Evolutionary conservation across 2,113 vertebrate genomes (phyloP).

Genomic region (Lamprotornis superbus): DNA sequence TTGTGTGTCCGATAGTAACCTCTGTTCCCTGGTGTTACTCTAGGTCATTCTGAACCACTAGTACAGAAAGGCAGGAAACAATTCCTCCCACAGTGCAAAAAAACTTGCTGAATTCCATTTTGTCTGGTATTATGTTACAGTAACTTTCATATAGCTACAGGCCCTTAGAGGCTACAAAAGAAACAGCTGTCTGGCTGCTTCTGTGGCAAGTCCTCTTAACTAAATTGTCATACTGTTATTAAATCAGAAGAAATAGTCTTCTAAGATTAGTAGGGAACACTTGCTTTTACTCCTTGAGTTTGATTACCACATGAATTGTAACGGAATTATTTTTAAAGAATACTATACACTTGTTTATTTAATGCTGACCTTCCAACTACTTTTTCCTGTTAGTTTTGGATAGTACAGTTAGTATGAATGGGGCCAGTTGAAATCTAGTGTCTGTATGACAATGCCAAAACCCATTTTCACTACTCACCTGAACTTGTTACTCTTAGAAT

Average conservation of each 20-base stretch:
- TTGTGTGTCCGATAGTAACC: conserved; percentile 88
- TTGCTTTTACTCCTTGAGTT: not conserved
- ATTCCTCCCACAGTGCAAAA: conserved; percentile 69
- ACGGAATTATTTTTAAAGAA: not conserved
- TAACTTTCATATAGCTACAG: conserved; percentile 45
- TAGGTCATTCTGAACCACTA: conserved; percentile 76
- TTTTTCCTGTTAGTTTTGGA: not conserved
- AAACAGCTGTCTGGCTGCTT: conserved; percentile 39
- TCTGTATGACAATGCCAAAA: not conserved
- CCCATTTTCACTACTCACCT: not conserved
- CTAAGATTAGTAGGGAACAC: not conserved
- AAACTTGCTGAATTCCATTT: conserved; percentile 70
- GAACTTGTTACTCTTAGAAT: not conserved
- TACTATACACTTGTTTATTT: not conserved
- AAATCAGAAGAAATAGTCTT: not conserved
- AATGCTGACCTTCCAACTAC: not conserved
- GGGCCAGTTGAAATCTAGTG: not conserved
- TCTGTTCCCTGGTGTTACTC: conserved; percentile 81
- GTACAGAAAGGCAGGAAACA: conserved; percentile 73
- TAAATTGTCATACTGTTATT: not conserved
- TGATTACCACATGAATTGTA: not conserved
- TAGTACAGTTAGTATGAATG: not conserved
- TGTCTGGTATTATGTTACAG: conserved; percentile 74
- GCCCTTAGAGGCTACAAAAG: conserved; percentile 18
- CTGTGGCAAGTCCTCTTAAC: not conserved